These are phyloP conservation scores for Lutraria lutraria DNA, from an alignment of 2,888 invertebrate species.

Conservation along the genomic window DNA sequence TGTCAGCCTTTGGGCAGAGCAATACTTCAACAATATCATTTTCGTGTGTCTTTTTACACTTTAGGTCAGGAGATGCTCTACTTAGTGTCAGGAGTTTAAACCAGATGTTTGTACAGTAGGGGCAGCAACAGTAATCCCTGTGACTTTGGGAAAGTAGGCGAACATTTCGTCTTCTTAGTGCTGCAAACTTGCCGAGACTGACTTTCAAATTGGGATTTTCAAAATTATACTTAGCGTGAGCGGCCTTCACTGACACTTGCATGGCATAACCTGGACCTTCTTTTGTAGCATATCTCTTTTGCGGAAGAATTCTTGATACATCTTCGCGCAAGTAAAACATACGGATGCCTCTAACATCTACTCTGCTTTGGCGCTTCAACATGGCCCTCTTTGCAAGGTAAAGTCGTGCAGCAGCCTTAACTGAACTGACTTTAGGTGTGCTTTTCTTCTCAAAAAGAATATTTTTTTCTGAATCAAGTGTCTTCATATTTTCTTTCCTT, in stretches of 20 bases:
- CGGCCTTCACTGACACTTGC: conserved; percentile 7
- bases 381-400: no score
- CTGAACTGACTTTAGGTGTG: no score
- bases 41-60: conserved; percentile 31
- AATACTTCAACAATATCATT: conserved; percentile 27
- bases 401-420: no score
- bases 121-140: no score
- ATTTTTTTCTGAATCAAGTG: conserved; percentile 21
- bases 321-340: conserved; percentile 19
- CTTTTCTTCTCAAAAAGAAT: no score
- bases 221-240: conserved; percentile 33
- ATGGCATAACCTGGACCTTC: conserved; percentile 15
- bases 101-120: conserved; percentile 39
- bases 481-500: no score
- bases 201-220: conserved; percentile 45
- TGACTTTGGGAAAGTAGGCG: no score
- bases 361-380: no score
- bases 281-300: conserved; percentile 15
- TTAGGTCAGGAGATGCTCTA: conserved; percentile 37
- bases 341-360: no score
- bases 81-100: conserved; percentile 34
- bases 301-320: neutral
- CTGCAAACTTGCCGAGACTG: conserved; percentile 50
- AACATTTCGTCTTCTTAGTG: conserved; percentile 47
- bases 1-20: conserved; percentile 21